These are phyloP conservation scores for Aplidium turbinatum DNA, from an alignment of 23 tunicate genomes.

Conservation along the genomic window DNA sequence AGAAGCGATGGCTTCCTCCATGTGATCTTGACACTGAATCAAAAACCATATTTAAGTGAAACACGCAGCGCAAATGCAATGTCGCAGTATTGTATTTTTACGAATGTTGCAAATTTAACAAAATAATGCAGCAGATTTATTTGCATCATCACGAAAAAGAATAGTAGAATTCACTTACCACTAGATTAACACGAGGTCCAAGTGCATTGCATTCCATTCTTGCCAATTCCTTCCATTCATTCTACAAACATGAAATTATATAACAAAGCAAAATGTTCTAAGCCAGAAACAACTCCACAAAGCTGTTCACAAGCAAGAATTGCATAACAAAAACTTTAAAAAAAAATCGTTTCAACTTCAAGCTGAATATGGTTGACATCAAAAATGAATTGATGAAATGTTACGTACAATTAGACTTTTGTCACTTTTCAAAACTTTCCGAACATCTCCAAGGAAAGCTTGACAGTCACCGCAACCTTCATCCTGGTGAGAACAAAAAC, in stretches of 20 bases:
- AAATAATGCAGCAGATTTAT: not conserved
- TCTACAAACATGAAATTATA: slow-evolving; percentile 35
- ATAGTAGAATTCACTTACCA: slow-evolving; percentile 44
- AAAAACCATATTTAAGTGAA: not conserved
- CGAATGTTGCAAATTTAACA: not conserved
- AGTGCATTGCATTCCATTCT: slow-evolving; percentile 62
- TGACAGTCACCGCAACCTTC: slow-evolving; percentile 60
- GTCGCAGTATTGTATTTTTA: too few relatives aligned
- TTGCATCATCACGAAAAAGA: not conserved
- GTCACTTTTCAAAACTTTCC: slow-evolving; percentile 46
- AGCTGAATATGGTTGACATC: too few relatives aligned
- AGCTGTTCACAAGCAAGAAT: too few relatives aligned
- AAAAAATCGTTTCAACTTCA: too few relatives aligned
- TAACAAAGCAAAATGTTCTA: too few relatives aligned
- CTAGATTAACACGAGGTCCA: slow-evolving; percentile 50
- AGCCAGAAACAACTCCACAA: too few relatives aligned
- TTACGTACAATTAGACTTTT: too few relatives aligned
- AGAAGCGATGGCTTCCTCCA: not conserved
- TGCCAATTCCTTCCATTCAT: slow-evolving; percentile 65
- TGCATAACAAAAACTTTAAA: too few relatives aligned
- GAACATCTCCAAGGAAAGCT: slow-evolving; percentile 61
- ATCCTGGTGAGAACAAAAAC: not conserved
- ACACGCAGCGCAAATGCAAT: too few relatives aligned
- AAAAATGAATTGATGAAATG: too few relatives aligned
- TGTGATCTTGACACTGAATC: not conserved